Conservation (phyloP, 2,113 vertebrate species). For the Microtus richardsoni region DNA sequence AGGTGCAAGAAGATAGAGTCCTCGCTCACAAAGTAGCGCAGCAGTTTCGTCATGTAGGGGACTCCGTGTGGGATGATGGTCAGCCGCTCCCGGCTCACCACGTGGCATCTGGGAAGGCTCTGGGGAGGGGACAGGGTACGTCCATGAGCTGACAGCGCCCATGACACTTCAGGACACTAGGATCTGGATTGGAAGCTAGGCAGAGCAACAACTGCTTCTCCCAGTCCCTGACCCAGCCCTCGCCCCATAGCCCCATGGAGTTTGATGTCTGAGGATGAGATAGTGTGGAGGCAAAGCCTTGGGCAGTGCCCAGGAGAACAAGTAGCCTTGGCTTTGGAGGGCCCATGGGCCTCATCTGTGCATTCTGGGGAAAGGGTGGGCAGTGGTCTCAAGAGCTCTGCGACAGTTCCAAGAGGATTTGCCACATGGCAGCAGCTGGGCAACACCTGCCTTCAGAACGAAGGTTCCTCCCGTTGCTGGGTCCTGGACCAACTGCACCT, state of each 20-base stretch:
- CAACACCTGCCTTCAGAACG: conserved; percentile 93
- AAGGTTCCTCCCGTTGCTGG: conserved; percentile 92
- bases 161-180: background rate
- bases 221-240: background rate
- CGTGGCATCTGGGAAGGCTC: conserved; percentile 95
- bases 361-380: background rate
- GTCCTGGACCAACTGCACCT: conserved; percentile 96
- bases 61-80: conserved; percentile 97
- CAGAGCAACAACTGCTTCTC: background rate
- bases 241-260: rapidly evolving
- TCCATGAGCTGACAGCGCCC: background rate
- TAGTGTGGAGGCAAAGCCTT: background rate
- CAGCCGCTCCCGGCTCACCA: conserved; percentile 90
- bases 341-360: background rate
- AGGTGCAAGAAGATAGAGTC: conserved; percentile 96
- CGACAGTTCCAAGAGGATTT: background rate
- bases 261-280: background rate
- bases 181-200: background rate
- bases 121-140: conserved; percentile 71
- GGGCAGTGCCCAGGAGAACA: background rate
- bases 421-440: background rate
- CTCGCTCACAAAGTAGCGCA: conserved; percentile 95
- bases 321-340: background rate
- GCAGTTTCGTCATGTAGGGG: conserved; percentile 96
- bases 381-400: background rate